Evolutionary conservation across 2,888 invertebrate species (phyloP).

Genomic region (Brachyopa scutellaris): DNA sequence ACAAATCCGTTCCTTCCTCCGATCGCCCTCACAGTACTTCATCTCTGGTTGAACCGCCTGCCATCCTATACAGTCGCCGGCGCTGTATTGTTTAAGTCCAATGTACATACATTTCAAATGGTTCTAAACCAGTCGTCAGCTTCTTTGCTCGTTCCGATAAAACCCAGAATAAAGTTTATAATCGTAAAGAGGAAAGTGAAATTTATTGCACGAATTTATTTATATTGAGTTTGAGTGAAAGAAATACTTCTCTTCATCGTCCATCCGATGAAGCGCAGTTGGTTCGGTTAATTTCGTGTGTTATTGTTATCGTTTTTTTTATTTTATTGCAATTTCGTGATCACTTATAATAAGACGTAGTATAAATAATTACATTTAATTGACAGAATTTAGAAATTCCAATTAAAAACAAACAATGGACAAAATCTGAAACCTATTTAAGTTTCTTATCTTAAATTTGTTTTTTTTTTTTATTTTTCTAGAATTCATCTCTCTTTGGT

Average conservation of each 20-base stretch:
- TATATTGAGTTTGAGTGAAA: conserved; percentile 1
- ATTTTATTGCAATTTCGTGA: conserved; percentile 29
- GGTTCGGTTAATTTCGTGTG: background rate
- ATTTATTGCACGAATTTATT: conserved; percentile 12
- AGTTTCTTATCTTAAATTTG: conserved; percentile 2
- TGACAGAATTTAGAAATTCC: conserved; percentile 1
- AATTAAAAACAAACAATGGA: background rate
- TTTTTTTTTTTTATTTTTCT: background rate
- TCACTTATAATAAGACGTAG: background rate
- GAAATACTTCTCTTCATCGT: conserved; percentile 1
- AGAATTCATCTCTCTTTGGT: conserved; percentile 32
- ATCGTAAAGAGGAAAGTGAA: conserved; percentile 37
- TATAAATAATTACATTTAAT: conserved; percentile 41
- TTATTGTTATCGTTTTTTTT: conserved; percentile 10
- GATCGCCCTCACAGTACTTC: no score
- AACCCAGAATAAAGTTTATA: background rate
- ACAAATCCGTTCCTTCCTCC: no score
- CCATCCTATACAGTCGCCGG: background rate
- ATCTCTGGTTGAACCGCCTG: no score
- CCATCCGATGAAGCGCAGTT: background rate
- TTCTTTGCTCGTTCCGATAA: background rate
- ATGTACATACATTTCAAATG: no score
- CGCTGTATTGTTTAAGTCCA: background rate
- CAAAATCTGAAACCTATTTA: conserved; percentile 7
- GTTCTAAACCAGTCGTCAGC: background rate